phyloP scores from a whole-genome alignment of 1,140 invertebrate genomes.

The Carposina sasakii region DNA sequence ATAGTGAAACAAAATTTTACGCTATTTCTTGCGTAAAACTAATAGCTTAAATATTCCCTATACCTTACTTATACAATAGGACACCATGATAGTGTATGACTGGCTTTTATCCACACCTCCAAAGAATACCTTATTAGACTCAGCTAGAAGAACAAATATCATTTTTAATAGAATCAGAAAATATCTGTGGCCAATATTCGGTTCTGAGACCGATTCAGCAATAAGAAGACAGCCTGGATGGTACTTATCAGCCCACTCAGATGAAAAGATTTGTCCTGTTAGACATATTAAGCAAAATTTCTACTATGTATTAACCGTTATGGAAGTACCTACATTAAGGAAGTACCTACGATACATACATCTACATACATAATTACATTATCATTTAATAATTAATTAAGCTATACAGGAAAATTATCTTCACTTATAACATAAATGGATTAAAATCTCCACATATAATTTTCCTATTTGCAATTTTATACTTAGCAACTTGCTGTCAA shows the following conservation, averaged over 20 bases:
- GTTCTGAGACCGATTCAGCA: slow-evolving; percentile 37
- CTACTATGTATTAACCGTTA: too few relatives aligned
- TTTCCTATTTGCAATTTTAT: too few relatives aligned
- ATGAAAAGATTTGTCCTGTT: slow-evolving; percentile 6
- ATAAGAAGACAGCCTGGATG: slow-evolving; percentile 17
- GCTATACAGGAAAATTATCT: too few relatives aligned
- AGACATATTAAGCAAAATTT: slow-evolving; percentile 7
- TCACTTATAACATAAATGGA: too few relatives aligned
- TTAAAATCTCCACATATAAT: too few relatives aligned
- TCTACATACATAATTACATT: too few relatives aligned
- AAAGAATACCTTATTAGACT: slow-evolving; percentile 17
- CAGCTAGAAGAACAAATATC: slow-evolving; percentile 28
- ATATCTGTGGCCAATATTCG: slow-evolving; percentile 35
- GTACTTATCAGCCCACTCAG: slow-evolving; percentile 3
- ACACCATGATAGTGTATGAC: slow-evolving; percentile 6
- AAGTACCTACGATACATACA: too few relatives aligned
- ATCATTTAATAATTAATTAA: too few relatives aligned
- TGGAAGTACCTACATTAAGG: too few relatives aligned
- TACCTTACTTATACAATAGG: too few relatives aligned
- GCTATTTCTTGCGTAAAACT: slow-evolving; percentile 9
- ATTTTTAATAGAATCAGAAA: slow-evolving; percentile 32
- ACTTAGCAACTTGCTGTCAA: too few relatives aligned
- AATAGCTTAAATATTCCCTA: neutral
- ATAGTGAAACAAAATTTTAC: slow-evolving; percentile 9
- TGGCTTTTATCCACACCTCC: neutral